Evolutionary conservation across 2,888 invertebrate species (phyloP).

Genomic region (Ophion ventricosus): DNA sequence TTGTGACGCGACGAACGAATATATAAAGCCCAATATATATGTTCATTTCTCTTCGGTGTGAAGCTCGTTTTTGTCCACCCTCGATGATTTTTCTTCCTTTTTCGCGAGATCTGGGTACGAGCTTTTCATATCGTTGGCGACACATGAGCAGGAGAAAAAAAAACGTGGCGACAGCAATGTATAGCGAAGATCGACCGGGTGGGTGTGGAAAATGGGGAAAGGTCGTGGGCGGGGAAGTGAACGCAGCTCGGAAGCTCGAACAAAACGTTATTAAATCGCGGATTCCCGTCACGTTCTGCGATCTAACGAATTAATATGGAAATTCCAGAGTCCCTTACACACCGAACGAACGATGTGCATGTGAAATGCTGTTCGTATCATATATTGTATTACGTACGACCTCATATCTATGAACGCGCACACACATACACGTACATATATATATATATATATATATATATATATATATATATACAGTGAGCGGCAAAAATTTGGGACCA

Average conservation of each 20-base stretch:
- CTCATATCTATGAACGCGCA: neutral
- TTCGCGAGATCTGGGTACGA: constrained; percentile 31
- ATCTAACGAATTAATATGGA: constrained; percentile 80
- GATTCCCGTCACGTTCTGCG: constrained; percentile 76
- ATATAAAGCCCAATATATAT: constrained; percentile 15
- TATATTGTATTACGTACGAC: neutral
- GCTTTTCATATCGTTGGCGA: constrained; percentile 50
- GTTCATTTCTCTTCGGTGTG: constrained; percentile 18
- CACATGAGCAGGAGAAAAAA: constrained; percentile 19
- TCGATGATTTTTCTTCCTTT: constrained; percentile 24
- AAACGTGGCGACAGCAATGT: constrained; percentile 9
- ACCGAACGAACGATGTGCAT: constrained; percentile 68
- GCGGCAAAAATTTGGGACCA: no score
- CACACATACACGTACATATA: neutral
- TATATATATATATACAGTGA: no score
- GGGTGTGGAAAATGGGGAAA: constrained; percentile 23
- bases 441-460: no score
- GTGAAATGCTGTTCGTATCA: constrained; percentile 69
- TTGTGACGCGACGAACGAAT: neutral
- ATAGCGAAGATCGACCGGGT: constrained; percentile 43
- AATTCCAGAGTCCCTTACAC: constrained; percentile 76
- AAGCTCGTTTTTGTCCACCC: constrained; percentile 41
- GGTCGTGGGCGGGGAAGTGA: constrained; percentile 16
- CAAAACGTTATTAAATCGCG: constrained; percentile 76
- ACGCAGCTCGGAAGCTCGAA: constrained; percentile 53